Evolutionary conservation across 2,888 invertebrate genomes (phyloP).

Genomic region (Microdon myrmicae): DNA sequence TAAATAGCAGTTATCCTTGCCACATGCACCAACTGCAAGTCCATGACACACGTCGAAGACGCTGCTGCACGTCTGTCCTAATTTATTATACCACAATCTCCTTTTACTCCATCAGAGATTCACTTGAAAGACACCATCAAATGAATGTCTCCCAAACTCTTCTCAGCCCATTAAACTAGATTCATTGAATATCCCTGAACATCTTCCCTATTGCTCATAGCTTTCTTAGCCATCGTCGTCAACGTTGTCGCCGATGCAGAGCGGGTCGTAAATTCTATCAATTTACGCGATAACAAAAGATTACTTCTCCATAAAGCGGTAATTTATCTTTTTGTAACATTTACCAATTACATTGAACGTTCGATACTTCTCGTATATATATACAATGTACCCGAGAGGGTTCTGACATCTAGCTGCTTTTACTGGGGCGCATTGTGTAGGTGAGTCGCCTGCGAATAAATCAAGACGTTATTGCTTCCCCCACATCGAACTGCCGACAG

Average conservation of each 20-base stretch:
- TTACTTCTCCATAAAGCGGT: constrained; percentile 51
- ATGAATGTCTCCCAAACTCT: too few species aligned
- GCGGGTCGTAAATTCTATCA: constrained; percentile 42
- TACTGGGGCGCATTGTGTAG: constrained; percentile 20
- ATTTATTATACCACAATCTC: too few species aligned
- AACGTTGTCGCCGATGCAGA: constrained; percentile 15
- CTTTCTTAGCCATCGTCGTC: not conserved
- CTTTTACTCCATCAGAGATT: too few species aligned
- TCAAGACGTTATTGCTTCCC: constrained; percentile 53
- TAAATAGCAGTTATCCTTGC: too few species aligned
- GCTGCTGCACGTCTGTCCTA: too few species aligned
- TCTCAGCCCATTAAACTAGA: too few species aligned
- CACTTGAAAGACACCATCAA: too few species aligned
- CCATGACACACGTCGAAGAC: too few species aligned
- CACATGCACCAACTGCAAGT: too few species aligned
- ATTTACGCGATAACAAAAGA: constrained; percentile 52
- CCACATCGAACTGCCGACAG: constrained; percentile 52
- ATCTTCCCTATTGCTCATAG: too few species aligned
- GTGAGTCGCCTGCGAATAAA: constrained; percentile 43
- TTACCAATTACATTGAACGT: constrained; percentile 51
- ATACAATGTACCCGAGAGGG: constrained; percentile 11
- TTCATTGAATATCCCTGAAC: too few species aligned
- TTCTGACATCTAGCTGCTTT: constrained; percentile 24
- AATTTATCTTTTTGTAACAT: constrained; percentile 52
- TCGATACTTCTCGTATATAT: constrained; percentile 38